A percentile compares a stretch with the other conserved stretches of the same genome.
These are phyloP conservation scores for Aleiodes sp. DNA, from an alignment of 1,140 invertebrate species.

Conservation along the genomic window DNA sequence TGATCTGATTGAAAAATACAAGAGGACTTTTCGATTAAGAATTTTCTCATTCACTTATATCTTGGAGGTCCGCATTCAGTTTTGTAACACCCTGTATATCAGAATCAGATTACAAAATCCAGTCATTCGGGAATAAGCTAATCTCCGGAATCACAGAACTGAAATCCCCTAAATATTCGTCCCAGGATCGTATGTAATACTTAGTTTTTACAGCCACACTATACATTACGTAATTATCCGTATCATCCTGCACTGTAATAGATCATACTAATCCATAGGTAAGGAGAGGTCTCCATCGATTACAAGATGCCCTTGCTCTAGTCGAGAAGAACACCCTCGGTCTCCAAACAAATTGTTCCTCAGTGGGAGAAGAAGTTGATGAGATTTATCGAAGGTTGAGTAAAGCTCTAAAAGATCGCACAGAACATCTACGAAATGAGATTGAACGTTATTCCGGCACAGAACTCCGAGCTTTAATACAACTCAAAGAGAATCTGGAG, in stretches of 20 bases:
- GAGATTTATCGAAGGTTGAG: slow-evolving; percentile 89
- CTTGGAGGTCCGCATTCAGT: too few species aligned
- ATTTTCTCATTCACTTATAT: too few species aligned
- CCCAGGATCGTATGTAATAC: too few species aligned
- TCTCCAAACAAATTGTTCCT: slow-evolving; percentile 84
- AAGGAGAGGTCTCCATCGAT: slow-evolving; percentile 82
- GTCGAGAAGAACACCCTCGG: slow-evolving; percentile 87
- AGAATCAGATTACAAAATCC: too few species aligned
- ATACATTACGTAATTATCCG: too few species aligned
- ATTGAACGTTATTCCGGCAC: slow-evolving; percentile 86
- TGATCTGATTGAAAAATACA: too few species aligned
- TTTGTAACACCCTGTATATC: too few species aligned
- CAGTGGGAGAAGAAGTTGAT: slow-evolving; percentile 90
- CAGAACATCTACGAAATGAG: slow-evolving; percentile 87
- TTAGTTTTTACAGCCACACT: too few species aligned
- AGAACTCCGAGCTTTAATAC: slow-evolving; percentile 83
- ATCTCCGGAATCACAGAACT: too few species aligned
- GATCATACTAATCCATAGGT: slow-evolving; percentile 63
- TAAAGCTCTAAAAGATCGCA: slow-evolving; percentile 92
- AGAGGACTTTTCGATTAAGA: too few species aligned
- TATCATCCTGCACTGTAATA: not conserved
- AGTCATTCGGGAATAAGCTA: too few species aligned
- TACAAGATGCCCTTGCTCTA: slow-evolving; percentile 84
- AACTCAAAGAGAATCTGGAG: slow-evolving; percentile 92
- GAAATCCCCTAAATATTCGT: too few species aligned